These are phyloP conservation scores for Ctenodactylus gundi DNA, from an alignment of 2,113 vertebrate genomes.

Conservation along the genomic window DNA sequence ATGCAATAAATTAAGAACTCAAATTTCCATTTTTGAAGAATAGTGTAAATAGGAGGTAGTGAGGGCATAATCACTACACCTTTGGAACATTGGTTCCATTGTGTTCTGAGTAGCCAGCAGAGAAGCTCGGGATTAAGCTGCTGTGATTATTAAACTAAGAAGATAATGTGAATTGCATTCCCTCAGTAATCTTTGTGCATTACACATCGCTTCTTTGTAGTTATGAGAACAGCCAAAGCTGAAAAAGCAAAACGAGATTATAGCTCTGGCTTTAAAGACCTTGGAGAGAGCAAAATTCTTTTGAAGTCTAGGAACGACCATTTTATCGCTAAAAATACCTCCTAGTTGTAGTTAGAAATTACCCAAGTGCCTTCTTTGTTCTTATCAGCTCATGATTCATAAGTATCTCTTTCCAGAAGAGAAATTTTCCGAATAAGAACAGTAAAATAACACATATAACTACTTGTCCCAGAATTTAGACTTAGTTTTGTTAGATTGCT, in stretches of 20 bases:
- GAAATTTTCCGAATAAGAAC: conserved; percentile 14
- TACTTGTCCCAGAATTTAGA: conserved; percentile 56
- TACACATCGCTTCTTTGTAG: background rate
- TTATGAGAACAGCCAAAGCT: background rate
- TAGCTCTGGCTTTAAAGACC: background rate
- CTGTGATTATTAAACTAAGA: background rate
- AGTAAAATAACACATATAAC: conserved; percentile 63
- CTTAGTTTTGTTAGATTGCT: conserved; percentile 64
- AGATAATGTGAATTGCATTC: background rate
- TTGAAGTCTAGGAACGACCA: conserved; percentile 53
- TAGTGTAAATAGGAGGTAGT: too few species aligned
- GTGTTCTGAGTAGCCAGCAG: background rate
- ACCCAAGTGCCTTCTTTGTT: background rate
- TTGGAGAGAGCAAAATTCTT: conserved; percentile 35
- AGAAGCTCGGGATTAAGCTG: background rate
- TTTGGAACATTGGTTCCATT: background rate
- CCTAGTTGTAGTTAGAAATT: conserved; percentile 30
- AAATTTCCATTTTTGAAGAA: too few species aligned
- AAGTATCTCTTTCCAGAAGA: conserved; percentile 8
- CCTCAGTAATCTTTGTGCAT: background rate
- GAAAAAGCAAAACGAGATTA: background rate
- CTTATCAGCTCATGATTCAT: conserved; percentile 30
- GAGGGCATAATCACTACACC: background rate
- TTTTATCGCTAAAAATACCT: conserved; percentile 35
- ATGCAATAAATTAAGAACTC: too few species aligned